These are phyloP conservation scores for Lymantria dispar DNA, from an alignment of 2,888 invertebrate species.

Conservation along the genomic window DNA sequence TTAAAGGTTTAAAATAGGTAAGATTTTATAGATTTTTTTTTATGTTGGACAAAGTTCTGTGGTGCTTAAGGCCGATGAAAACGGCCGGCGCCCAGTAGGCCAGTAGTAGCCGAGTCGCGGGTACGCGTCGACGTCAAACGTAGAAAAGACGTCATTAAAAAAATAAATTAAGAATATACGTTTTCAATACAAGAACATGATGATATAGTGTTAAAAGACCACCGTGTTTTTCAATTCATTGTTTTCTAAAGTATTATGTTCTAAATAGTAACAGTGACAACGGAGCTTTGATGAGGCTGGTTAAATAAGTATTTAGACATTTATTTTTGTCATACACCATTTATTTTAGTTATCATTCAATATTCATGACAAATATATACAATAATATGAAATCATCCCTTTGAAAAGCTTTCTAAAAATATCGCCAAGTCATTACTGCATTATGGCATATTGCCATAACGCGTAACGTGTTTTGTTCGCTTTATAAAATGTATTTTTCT, in stretches of 20 bases:
- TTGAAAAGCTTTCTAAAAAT: constrained; percentile 11
- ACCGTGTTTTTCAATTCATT: constrained; percentile 41
- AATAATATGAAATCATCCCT: background rate
- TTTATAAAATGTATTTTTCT: constrained; percentile 13
- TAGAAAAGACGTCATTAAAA: constrained; percentile 45
- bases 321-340: constrained; percentile 54
- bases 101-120: constrained; percentile 67
- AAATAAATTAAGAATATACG: constrained; percentile 46
- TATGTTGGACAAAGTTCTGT: constrained; percentile 42
- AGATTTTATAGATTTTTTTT: constrained; percentile 14
- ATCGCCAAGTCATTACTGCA: constrained; percentile 57
- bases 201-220: constrained; percentile 50
- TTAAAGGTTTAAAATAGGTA: background rate
- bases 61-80: constrained; percentile 50
- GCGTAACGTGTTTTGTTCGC: constrained; percentile 28
- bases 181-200: constrained; percentile 49
- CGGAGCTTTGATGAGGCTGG: constrained; percentile 52
- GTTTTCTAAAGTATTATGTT: constrained; percentile 34
- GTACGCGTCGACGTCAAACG: constrained; percentile 61
- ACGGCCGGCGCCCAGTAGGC: constrained; percentile 49
- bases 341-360: background rate
- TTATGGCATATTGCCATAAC: constrained; percentile 50
- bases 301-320: constrained; percentile 39
- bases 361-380: background rate
- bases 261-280: constrained; percentile 35